Conservation (phyloP, 2,113 vertebrate species). For the Trichomycterus rosablanca region DNA sequence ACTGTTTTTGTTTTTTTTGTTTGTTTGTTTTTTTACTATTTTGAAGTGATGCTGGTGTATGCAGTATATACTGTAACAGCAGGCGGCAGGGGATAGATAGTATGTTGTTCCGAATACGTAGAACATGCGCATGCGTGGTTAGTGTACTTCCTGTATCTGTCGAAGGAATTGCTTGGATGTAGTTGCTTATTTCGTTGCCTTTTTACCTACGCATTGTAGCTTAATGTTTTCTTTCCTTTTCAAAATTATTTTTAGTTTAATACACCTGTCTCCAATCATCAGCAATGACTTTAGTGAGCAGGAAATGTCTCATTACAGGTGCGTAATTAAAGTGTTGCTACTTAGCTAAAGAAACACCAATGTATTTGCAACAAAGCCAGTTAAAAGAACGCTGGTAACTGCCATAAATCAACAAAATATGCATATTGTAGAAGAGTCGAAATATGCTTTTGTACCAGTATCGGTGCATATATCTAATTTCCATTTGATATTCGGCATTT, state of each 20-base stretch:
- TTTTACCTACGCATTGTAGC: constrained; percentile 4
- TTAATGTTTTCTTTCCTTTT: constrained; percentile 42
- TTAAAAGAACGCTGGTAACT: too few species aligned
- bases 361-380: neutral
- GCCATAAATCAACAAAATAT: too few species aligned
- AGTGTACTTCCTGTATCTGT: constrained; percentile 17
- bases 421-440: neutral
- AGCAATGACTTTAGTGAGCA: constrained; percentile 32
- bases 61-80: too few species aligned
- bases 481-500: too few species aligned
- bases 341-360: neutral
- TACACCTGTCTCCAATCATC: constrained; percentile 25
- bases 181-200: neutral
- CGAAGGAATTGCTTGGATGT: neutral
- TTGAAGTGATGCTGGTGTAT: too few species aligned
- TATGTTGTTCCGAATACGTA: too few species aligned
- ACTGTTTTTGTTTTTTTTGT: too few species aligned
- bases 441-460: too few species aligned
- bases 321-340: neutral
- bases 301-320: constrained; percentile 46
- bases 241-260: constrained; percentile 25
- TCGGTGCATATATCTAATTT: too few species aligned
- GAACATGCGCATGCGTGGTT: too few species aligned
- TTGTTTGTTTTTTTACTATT: too few species aligned
- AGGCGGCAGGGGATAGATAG: too few species aligned